phyloP scores from a whole-genome alignment of 2,113 vertebrate genomes.

The Platanista minor region DNA sequence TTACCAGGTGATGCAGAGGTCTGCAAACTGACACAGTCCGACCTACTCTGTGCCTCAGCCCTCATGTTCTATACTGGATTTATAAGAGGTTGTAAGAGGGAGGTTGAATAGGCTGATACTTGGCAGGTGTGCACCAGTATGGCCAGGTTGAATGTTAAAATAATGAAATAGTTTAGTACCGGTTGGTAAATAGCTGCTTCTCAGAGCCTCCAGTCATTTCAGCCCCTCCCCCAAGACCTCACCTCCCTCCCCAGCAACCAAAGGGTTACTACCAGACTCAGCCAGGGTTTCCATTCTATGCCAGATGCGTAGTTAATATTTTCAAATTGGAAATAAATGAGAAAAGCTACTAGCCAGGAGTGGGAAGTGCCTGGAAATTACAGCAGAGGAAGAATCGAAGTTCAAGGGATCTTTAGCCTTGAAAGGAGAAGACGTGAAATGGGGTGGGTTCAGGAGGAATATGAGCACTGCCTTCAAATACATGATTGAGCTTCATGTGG shows the following conservation, averaged over 20 bases:
- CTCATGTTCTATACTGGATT: background rate
- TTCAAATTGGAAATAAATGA: background rate
- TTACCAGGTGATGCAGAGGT: background rate
- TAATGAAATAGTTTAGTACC: background rate
- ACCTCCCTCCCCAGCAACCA: background rate
- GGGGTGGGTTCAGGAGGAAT: background rate
- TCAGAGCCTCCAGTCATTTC: background rate
- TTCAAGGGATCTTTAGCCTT: background rate
- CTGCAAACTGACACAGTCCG: background rate
- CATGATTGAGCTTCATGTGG: background rate
- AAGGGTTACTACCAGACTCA: background rate
- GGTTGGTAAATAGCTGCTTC: background rate
- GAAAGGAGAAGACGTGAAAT: background rate
- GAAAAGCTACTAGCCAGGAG: background rate
- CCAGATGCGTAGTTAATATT: background rate
- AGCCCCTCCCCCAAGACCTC: background rate
- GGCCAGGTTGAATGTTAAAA: background rate
- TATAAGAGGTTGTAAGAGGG: background rate
- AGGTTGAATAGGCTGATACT: background rate
- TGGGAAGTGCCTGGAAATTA: background rate
- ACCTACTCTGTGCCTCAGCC: background rate
- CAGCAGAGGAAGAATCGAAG: background rate
- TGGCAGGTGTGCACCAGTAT: no score
- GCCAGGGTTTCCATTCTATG: background rate
- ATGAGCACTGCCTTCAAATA: background rate